Percentiles rank a stretch among this genome's conserved stretches.
These are phyloP conservation scores for Chaetops frenatus DNA, from an alignment of 2,113 vertebrate species.

Conservation along the genomic window DNA sequence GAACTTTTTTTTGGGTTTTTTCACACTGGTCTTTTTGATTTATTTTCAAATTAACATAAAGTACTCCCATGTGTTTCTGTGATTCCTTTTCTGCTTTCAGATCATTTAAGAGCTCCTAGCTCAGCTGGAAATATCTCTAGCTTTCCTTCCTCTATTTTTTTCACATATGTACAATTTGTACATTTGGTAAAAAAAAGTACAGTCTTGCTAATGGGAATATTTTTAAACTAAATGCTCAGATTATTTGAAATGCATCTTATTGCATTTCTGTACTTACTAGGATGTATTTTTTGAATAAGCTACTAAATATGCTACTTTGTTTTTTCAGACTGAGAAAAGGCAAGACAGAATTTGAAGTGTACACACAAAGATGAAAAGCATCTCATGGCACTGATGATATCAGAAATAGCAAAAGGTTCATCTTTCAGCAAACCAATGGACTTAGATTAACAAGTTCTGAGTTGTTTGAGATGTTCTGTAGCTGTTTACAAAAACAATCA, in stretches of 20 bases:
- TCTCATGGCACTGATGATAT: not conserved
- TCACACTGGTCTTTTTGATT: not conserved
- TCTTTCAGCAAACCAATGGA: not conserved
- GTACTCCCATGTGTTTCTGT: not conserved
- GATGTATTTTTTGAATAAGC: not conserved
- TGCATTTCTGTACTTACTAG: not conserved
- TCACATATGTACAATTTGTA: not conserved
- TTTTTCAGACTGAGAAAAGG: not conserved
- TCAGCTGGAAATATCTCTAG: not conserved
- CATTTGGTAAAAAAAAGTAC: not conserved
- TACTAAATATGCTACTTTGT: not conserved
- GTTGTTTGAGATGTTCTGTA: not conserved
- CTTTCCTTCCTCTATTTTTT: not conserved
- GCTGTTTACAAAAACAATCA: not conserved
- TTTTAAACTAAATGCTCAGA: not conserved
- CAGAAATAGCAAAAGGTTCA: not conserved
- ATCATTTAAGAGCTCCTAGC: not conserved
- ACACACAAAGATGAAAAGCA: not conserved
- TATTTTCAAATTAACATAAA: not conserved
- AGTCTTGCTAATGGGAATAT: not conserved
- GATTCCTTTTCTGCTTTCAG: not conserved
- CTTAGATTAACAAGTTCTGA: not conserved
- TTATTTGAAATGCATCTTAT: not conserved
- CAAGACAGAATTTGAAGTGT: not conserved
- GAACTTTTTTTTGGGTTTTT: not conserved